Conservation (phyloP, 1,140 invertebrate species). For the Drosophila cardini region DNA sequence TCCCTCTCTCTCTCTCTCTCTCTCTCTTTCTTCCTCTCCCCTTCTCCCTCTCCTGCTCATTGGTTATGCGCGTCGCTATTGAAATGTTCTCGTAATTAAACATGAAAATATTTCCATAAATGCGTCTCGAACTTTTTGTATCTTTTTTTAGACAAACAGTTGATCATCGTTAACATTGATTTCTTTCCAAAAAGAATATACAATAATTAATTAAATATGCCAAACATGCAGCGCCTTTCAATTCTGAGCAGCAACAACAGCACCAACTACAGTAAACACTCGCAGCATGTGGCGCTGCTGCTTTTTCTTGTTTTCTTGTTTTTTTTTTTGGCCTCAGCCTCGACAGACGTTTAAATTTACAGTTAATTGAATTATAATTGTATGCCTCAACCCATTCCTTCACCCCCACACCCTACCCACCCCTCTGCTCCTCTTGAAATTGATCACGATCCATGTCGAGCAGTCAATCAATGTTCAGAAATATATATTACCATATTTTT, state of each 20-base stretch:
- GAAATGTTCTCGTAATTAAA: conserved; percentile 73
- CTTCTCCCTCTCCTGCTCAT: conserved; percentile 34
- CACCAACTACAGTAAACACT: conserved; percentile 10
- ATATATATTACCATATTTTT: conserved; percentile 67
- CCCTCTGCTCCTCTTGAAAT: conserved; percentile 33
- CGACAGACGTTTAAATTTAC: conserved; percentile 52
- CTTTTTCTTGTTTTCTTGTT: too few relatives aligned
- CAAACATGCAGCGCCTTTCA: conserved; percentile 52
- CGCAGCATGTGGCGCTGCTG: conserved; percentile 60
- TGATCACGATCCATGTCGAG: conserved; percentile 72
- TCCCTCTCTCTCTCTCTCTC: conserved; percentile 1
- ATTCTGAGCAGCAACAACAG: conserved; percentile 15
- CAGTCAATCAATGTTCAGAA: conserved; percentile 69
- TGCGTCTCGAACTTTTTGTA: conserved; percentile 37
- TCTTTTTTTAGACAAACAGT: conserved; percentile 10
- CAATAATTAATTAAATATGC: conserved; percentile 81
- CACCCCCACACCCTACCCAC: neutral
- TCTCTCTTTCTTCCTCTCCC: neutral
- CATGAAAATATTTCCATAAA: conserved; percentile 77
- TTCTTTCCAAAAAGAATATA: conserved; percentile 22
- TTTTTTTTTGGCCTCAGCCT: conserved; percentile 4
- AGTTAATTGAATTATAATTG: conserved; percentile 82
- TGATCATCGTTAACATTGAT: conserved; percentile 19
- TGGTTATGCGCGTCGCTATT: conserved; percentile 58
- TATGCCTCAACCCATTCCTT: conserved; percentile 8